Base-by-base conservation (phyloP, 1,140 invertebrate genomes). In the Neodiprion fabricii region DNA sequence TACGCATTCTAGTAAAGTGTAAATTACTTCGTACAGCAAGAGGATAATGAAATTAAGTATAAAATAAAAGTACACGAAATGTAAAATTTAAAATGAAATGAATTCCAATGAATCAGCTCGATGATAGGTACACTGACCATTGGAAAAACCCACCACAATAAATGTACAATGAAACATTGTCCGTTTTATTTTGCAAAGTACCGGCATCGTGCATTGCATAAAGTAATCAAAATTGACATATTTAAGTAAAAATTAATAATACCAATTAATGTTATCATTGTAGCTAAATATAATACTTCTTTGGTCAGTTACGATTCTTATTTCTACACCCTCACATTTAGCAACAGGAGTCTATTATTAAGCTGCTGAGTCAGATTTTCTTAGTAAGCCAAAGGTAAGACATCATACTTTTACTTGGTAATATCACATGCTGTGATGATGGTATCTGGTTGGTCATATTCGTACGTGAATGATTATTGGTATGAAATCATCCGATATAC, bases 351-450 rank as follows among this genome's bases (percentile, higher is more conserved):
- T 84, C 70, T 71, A 84, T 84, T 82, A 81, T 82, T 84, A 78
- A 80, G 74, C 71, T 75, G 76, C 79, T 83, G 83, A 81, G 72
- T 84, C 81, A 84, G 75, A 79, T 75, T 78, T 82, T 82, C 83
- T 84, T 80, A 78, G 79, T 78, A 75, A 74, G 40, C 17, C 17
- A 69, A 69, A 69, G 40, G 40, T 21, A 69, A 69, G 67, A 12
- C 40, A 76, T 74, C 77, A 67, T 66, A 72, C 49, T 67, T 69
- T 21, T 69, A 69, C 67, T 71, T 48, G 67, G 66, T 48, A 14
- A 68, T 9, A 61, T 73, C 67, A 74, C 61, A 69, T 50, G n/a
- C 66, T 79, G 67, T 67, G 14, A 72, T 53, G 72, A 50, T 47
- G 28, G 28, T 40, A 40, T 40, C 28, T 40, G 28, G 5, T 40